Evolutionary conservation across 2,797 vertebrate genomes (phyloP).

Genomic region (Neosalanx taihuensis): DNA sequence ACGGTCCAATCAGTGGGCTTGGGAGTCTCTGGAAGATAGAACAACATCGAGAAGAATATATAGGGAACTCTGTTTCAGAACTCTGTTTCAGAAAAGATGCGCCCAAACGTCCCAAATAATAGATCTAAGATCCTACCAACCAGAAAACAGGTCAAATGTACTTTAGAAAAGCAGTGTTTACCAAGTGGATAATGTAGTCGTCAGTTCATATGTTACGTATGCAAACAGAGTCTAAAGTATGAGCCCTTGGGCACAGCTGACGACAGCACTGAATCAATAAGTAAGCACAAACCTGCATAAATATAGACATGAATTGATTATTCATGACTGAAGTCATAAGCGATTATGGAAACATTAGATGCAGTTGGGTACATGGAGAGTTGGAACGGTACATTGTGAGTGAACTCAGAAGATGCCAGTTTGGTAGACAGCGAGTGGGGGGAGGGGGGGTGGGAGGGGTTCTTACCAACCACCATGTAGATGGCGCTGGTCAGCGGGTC

Average conservation of each 20-base stretch:
- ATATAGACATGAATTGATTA: background rate
- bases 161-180: background rate
- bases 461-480: slow-evolving; percentile 66
- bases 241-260: background rate
- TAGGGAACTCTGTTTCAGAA: background rate
- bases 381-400: too few relatives aligned
- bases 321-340: background rate
- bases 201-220: background rate
- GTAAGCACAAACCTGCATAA: slow-evolving; percentile 7
- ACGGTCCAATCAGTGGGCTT: slow-evolving; percentile 66
- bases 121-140: background rate
- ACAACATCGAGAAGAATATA: background rate
- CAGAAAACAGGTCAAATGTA: background rate
- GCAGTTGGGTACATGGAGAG: too few relatives aligned
- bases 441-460: background rate
- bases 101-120: background rate
- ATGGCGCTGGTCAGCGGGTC: slow-evolving; percentile 49
- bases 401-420: too few relatives aligned
- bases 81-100: background rate
- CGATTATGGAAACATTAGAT: background rate
- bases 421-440: background rate
- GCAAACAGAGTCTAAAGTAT: background rate
- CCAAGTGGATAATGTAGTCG: background rate
- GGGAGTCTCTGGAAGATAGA: slow-evolving; percentile 26
- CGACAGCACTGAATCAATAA: background rate